Base-by-base conservation (phyloP, 2,888 invertebrate genomes). In the Andrena bicolor region DNA sequence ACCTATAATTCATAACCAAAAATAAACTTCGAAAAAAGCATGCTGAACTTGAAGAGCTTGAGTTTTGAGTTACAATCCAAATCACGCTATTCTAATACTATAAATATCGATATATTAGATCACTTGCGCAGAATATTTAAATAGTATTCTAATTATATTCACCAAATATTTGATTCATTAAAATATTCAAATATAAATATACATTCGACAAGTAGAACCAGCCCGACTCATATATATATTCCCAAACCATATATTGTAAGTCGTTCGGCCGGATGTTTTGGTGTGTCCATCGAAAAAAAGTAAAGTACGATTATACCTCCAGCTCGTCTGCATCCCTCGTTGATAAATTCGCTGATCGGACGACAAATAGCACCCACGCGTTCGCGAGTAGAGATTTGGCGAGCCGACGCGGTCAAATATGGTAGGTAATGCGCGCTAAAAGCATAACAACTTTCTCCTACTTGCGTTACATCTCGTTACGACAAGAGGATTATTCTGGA, bases 381-480 rank as follows among this genome's bases (percentile, higher is more conserved):
- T 56, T 23, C 8, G 16, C 28, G 10, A n/a, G n/a, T 30, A 48
- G n/a, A 49, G 35, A 68, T 73, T 78, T 69, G 48, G 66, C 58
- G 32, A 63, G 7, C n/a, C 26, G 35, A 65, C 58, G 60, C 23
- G 28, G 32, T 61, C 20, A 30, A 74, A 79, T 71, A 70, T 61
- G 69, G 64, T 49, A 28, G 66, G 80, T 80, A 79, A 82, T 82
- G 64, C 16, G 58, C 70, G 83, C 71, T 81, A 83, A 83, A 81
- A 75, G 60, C 83, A 78, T 76, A 82, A 82, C 83, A 74, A 72
- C 83, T 83, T 83, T 83, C 83, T 78, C 83, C 58, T 64, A 63
- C 77, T 82, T 75, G 64, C 83, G 75, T 83, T 83, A 82, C 75
- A 78, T 82, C 78, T 83, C 72, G 78, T 83, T 82, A 75, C 65